These are phyloP conservation scores for Nycteola revayana DNA, from an alignment of 2,888 invertebrate genomes.

Conservation along the genomic window DNA sequence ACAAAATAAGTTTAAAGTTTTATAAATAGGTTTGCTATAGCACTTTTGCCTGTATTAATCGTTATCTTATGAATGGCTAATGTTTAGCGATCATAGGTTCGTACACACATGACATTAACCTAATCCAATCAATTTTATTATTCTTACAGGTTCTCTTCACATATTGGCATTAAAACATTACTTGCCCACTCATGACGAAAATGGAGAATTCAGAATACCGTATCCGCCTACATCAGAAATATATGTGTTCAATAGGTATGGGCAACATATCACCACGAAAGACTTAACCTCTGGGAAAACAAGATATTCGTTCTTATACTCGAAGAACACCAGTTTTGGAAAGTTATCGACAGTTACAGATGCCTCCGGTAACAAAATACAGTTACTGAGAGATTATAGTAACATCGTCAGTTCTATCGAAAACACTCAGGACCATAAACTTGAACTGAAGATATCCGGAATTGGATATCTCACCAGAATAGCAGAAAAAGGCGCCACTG, in stretches of 20 bases:
- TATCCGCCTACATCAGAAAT: slow-evolving; percentile 96
- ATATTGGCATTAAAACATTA: slow-evolving; percentile 93
- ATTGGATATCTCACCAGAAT: slow-evolving; percentile 95
- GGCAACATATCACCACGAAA: slow-evolving; percentile 97
- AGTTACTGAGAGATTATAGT: slow-evolving; percentile 94
- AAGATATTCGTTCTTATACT: slow-evolving; percentile 97
- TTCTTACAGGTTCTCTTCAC: slow-evolving; percentile 86
- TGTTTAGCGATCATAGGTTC: no score
- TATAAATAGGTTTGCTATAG: no score
- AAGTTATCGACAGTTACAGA: slow-evolving; percentile 96
- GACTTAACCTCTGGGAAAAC: slow-evolving; percentile 97
- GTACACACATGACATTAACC: no score
- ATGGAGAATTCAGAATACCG: slow-evolving; percentile 95
- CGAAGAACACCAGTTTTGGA: slow-evolving; percentile 97
- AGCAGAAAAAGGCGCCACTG: slow-evolving; percentile 93
- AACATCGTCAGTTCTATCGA: slow-evolving; percentile 96
- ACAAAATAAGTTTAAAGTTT: no score
- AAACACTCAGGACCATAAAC: slow-evolving; percentile 96
- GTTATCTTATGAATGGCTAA: no score
- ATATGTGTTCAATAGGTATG: slow-evolving; percentile 96
- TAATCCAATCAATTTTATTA: not conserved
- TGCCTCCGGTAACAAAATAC: slow-evolving; percentile 95
- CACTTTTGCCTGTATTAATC: no score
- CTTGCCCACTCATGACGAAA: slow-evolving; percentile 92
- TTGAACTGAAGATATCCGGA: slow-evolving; percentile 95